Evolutionary conservation across 2,113 vertebrate species (phyloP).

Genomic region (Rynchops niger): DNA sequence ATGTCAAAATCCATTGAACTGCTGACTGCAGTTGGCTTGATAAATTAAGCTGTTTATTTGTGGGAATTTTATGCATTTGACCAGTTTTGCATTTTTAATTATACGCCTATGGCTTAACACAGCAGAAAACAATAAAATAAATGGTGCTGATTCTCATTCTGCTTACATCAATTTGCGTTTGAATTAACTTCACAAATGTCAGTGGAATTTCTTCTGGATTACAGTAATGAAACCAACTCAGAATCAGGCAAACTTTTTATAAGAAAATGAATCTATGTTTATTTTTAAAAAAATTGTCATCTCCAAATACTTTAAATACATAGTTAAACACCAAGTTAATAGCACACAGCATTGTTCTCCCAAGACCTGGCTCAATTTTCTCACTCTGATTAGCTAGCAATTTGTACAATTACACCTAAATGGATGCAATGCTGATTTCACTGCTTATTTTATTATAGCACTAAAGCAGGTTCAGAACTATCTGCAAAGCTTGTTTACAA

Average conservation of each 20-base stretch:
- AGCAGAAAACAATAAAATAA: conserved; percentile 11
- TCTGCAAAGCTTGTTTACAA: conserved; percentile 48
- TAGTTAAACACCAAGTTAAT: conserved; percentile 46
- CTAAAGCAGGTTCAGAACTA: conserved; percentile 61
- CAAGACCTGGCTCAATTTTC: conserved; percentile 52
- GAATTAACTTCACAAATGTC: background rate
- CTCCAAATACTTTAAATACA: conserved; percentile 20
- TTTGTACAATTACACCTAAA: conserved; percentile 73
- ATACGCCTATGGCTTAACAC: background rate
- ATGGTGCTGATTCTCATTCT: background rate
- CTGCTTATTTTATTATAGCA: conserved; percentile 62
- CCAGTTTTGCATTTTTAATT: conserved; percentile 66
- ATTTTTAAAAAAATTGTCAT: background rate
- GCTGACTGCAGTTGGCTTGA: conserved; percentile 39
- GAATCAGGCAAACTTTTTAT: background rate
- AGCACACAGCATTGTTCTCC: conserved; percentile 52
- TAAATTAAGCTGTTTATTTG: conserved; percentile 45
- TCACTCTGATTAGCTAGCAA: conserved; percentile 66
- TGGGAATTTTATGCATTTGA: conserved; percentile 37
- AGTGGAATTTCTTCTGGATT: background rate
- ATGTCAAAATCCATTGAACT: conserved; percentile 54
- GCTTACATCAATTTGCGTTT: background rate
- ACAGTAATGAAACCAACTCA: background rate
- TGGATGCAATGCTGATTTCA: conserved; percentile 63
- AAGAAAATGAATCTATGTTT: background rate